Conservation (phyloP, 2,797 vertebrate genomes). For the Schizopygopsis pylzovi region DNA sequence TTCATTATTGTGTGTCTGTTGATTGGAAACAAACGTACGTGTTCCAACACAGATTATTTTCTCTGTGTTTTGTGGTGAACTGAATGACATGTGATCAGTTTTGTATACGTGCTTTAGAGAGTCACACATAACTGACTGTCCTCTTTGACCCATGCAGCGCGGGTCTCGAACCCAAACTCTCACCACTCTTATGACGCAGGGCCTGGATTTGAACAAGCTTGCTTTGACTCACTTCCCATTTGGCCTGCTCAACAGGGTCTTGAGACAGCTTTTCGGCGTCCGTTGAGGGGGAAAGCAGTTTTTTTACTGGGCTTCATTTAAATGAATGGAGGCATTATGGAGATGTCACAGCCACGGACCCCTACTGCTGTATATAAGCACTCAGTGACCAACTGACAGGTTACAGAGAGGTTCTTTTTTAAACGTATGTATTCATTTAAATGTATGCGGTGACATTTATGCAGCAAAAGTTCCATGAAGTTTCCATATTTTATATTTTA, state of each 20-base stretch:
- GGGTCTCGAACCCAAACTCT: conserved; percentile 29
- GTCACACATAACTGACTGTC: conserved; percentile 29
- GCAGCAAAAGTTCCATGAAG: neutral
- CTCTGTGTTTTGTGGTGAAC: neutral
- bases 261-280: conserved; percentile 72
- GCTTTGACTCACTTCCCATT: conserved; percentile 69
- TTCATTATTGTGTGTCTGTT: neutral
- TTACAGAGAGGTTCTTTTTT: conserved; percentile 25
- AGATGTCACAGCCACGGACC: conserved; percentile 33
- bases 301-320: conserved; percentile 62
- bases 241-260: conserved; percentile 64
- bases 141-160: conserved; percentile 29
- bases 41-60: neutral
- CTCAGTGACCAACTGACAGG: conserved; percentile 14
- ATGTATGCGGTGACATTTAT: neutral
- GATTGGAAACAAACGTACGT: neutral
- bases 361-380: conserved; percentile 39
- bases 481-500: neutral
- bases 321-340: conserved; percentile 75
- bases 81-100: neutral
- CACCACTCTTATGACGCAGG: conserved; percentile 52
- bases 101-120: neutral
- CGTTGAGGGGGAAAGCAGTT: conserved; percentile 62
- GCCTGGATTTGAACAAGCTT: conserved; percentile 64
- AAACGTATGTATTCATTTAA: neutral